phyloP scores from a whole-genome alignment of 30 jellyfish, hydroid and myxozoan genomes.

The Haliclystus octoradiatus region DNA sequence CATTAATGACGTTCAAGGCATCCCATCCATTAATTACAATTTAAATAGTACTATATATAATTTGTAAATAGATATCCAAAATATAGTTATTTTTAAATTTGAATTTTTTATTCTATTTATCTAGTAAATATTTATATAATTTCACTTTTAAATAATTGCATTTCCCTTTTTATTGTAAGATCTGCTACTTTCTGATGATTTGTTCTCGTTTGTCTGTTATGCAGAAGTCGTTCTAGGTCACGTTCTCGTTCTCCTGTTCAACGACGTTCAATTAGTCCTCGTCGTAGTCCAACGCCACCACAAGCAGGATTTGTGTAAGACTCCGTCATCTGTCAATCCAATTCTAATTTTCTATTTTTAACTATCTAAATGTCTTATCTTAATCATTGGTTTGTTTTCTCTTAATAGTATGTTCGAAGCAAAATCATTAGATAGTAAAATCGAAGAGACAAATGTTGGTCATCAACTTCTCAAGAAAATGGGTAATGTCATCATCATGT shows the following conservation, averaged over 20 bases:
- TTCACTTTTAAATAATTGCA: too few species aligned
- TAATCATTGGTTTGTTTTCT: not conserved
- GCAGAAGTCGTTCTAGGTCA: slow-evolving; percentile 15
- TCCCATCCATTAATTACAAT: too few species aligned
- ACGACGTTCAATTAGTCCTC: slow-evolving; percentile 51
- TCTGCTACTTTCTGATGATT: too few species aligned
- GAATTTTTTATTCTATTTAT: too few species aligned
- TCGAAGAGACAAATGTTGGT: slow-evolving; percentile 90
- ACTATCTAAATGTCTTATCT: not conserved
- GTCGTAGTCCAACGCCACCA: slow-evolving; percentile 99
- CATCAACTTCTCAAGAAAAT: slow-evolving; percentile 90
- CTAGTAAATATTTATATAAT: too few species aligned
- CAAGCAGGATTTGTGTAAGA: slow-evolving; percentile 91
- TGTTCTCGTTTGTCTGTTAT: slow-evolving; percentile 2
- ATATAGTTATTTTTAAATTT: too few species aligned
- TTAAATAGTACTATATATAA: too few species aligned
- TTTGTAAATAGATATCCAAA: too few species aligned
- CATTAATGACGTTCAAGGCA: too few species aligned
- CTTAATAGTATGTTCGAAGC: slow-evolving; percentile 70
- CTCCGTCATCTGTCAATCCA: not conserved
- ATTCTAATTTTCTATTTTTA: not conserved
- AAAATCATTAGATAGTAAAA: slow-evolving; percentile 62
- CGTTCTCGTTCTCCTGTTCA: slow-evolving; percentile 70
- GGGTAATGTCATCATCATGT: slow-evolving; percentile 45
- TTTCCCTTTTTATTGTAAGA: too few species aligned